Evolutionary conservation across 1,140 invertebrate genomes (phyloP).

Genomic region (Drosophila kanapiae): DNA sequence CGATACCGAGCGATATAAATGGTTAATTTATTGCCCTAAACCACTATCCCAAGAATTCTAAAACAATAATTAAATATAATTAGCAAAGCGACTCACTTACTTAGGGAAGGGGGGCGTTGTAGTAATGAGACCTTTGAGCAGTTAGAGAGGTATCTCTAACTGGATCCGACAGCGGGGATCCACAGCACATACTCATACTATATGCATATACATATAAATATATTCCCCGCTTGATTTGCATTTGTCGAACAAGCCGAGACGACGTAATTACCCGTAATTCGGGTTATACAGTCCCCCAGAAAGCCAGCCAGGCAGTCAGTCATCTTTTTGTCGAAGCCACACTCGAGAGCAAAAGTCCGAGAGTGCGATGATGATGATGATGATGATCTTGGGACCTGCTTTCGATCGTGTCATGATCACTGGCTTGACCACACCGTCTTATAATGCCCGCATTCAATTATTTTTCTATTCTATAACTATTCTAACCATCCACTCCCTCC

Average conservation of each 20-base stretch:
- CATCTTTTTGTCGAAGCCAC: conserved; percentile 6
- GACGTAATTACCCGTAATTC: conserved; percentile 76
- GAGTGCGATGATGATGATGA: background rate
- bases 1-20: conserved; percentile 31
- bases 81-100: background rate
- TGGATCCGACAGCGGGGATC: too few species aligned
- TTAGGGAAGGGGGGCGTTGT: background rate
- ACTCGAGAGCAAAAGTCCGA: background rate
- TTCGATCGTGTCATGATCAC: conserved; percentile 3
- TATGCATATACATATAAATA: background rate
- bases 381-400: conserved; percentile 28
- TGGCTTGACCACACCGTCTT: conserved; percentile 23
- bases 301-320: conserved; percentile 1
- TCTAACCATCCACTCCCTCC: background rate
- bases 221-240: conserved; percentile 58
- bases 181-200: background rate
- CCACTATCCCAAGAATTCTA: background rate
- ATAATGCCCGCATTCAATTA: conserved; percentile 1
- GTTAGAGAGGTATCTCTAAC: conserved; percentile 1
- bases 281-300: conserved; percentile 51
- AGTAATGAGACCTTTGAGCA: background rate
- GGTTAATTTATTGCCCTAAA: conserved; percentile 48
- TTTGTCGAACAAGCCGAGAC: conserved; percentile 54
- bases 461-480: conserved; percentile 6
- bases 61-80: conserved; percentile 22